phyloP scores from a whole-genome alignment of 2,797 vertebrate species.

The Ceryle rudis region DNA sequence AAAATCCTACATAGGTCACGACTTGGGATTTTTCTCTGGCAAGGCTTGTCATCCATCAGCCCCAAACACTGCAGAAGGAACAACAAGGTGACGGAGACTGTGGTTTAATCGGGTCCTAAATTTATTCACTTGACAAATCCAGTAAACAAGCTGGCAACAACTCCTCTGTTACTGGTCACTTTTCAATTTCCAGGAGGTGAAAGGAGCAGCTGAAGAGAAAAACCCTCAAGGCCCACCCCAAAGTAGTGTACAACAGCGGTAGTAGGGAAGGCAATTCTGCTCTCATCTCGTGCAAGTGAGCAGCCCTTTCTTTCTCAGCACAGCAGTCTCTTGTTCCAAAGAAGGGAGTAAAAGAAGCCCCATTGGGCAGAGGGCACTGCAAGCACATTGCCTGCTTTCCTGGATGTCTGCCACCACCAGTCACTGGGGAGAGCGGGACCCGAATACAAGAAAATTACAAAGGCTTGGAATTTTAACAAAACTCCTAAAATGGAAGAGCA shows the following conservation, averaged over 20 bases:
- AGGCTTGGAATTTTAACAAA: background rate
- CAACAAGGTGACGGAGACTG: background rate
- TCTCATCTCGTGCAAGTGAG: background rate
- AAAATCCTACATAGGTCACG: background rate
- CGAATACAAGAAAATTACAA: background rate
- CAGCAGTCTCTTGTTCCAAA: background rate
- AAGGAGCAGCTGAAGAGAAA: background rate
- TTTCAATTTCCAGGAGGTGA: background rate
- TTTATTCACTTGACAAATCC: background rate
- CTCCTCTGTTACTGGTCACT: background rate
- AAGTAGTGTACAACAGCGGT: fast-evolving
- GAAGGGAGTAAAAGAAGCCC: fast-evolving
- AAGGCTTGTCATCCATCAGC: background rate
- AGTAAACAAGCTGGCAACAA: background rate
- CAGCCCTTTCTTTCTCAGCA: background rate
- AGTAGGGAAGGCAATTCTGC: background rate
- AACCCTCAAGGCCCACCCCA: background rate
- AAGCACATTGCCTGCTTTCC: background rate
- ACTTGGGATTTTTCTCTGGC: background rate
- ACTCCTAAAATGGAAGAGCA: background rate
- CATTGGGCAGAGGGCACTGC: no score
- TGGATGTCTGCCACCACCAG: fast-evolving
- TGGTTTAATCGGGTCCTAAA: background rate
- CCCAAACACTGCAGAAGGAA: background rate
- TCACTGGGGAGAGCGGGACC: fast-evolving